A percentile compares a stretch with the other conserved stretches of the same genome.
These are phyloP conservation scores for Tetragnatha versicolor DNA, from an alignment of 1,140 invertebrate genomes.

Conservation along the genomic window DNA sequence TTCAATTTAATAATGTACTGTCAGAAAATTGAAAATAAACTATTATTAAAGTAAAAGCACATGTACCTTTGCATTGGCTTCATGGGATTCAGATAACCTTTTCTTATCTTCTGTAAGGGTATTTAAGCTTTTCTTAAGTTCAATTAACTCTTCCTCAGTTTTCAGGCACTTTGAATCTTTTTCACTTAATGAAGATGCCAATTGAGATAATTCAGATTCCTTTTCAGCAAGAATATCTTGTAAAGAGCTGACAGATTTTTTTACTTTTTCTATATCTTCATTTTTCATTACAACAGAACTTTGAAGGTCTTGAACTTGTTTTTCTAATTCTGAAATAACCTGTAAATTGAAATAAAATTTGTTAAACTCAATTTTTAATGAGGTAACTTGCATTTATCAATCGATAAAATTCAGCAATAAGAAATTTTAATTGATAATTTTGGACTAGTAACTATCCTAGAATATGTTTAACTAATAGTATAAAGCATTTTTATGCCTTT, in stretches of 20 bases:
- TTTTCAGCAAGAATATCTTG: neutral
- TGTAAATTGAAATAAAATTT: constrained; percentile 8
- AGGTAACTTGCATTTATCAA: too few relatives aligned
- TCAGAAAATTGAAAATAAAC: too few relatives aligned
- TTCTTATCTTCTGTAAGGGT: constrained; percentile 8
- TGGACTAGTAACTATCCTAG: too few relatives aligned
- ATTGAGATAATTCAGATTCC: neutral
- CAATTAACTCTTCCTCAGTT: neutral
- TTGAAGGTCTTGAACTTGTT: neutral
- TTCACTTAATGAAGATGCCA: neutral
- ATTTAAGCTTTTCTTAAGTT: neutral
- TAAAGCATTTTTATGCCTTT: too few relatives aligned
- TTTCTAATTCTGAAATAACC: constrained; percentile 4
- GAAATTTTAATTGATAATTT: too few relatives aligned
- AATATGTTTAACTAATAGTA: too few relatives aligned
- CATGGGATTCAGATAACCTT: neutral
- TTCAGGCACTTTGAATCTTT: neutral
- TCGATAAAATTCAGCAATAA: too few relatives aligned
- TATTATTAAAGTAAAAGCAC: too few relatives aligned
- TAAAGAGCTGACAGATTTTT: neutral
- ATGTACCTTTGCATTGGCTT: constrained; percentile 25
- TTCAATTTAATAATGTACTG: too few relatives aligned
- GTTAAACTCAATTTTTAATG: too few relatives aligned
- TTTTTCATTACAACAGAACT: neutral
- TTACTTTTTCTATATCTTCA: neutral